Conservation (phyloP, 2,797 vertebrate genomes). For the Phoebastria nigripes region DNA sequence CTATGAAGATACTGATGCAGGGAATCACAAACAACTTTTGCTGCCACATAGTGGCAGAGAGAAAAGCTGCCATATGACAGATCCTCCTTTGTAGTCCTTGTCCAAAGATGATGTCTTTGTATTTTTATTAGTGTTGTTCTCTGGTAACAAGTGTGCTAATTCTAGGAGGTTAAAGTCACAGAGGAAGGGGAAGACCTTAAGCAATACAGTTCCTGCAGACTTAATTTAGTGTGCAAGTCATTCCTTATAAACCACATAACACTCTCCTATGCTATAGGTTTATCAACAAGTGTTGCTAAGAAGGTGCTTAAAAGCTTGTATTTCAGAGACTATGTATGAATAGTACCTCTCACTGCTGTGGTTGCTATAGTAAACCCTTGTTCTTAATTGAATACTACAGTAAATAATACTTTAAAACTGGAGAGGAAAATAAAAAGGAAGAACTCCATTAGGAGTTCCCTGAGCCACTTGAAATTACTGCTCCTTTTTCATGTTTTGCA, state of each 20-base stretch:
- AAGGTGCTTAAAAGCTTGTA: slow-evolving; percentile 53
- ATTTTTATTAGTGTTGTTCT: neutral
- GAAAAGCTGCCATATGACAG: neutral
- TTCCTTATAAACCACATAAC: neutral
- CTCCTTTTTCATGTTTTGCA: slow-evolving; percentile 15
- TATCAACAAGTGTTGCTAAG: slow-evolving; percentile 63
- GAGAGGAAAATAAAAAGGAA: slow-evolving; percentile 34
- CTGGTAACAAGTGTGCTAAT: neutral
- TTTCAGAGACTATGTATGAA: slow-evolving; percentile 45
- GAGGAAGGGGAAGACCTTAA: neutral
- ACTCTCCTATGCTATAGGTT: slow-evolving; percentile 24
- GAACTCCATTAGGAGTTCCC: slow-evolving; percentile 19
- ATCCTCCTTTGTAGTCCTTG: neutral
- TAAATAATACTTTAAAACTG: slow-evolving; percentile 71
- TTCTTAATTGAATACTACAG: slow-evolving; percentile 67
- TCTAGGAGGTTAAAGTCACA: neutral
- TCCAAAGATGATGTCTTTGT: neutral
- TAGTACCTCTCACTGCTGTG: slow-evolving; percentile 41
- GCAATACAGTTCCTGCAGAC: neutral
- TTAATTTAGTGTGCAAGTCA: slow-evolving; percentile 3
- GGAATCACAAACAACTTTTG: neutral
- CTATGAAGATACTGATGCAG: neutral
- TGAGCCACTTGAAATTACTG: slow-evolving; percentile 58
- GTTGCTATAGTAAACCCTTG: slow-evolving; percentile 71
- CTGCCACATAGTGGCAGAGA: slow-evolving; percentile 54